Percentiles rank a stretch among this genome's conserved stretches.
Conservation (phyloP, 2,113 vertebrate species). For the Chamaetylas fuelleborni region DNA sequence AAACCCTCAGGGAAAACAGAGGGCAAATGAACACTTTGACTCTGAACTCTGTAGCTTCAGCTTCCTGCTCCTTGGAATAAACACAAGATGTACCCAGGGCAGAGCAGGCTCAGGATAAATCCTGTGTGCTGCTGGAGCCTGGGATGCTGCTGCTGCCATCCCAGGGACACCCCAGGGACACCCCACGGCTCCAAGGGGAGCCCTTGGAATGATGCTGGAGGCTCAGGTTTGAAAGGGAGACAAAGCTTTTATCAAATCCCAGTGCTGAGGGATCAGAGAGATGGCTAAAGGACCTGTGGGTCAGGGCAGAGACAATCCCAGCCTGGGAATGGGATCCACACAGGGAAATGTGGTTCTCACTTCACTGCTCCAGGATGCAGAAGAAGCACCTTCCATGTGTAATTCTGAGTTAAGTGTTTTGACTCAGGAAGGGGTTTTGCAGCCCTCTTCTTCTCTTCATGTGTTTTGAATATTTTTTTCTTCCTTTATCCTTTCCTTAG, state of each 20-base stretch:
- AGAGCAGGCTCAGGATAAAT: background rate
- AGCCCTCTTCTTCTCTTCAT: background rate
- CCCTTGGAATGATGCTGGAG: background rate
- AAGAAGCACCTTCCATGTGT: background rate
- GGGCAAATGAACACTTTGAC: background rate
- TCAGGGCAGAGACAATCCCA: background rate
- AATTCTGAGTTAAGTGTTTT: background rate
- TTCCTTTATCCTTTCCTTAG: background rate
- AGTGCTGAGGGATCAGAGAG: background rate
- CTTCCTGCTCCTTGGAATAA: background rate
- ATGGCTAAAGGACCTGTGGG: background rate
- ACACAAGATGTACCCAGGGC: rapidly evolving
- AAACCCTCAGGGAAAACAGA: background rate
- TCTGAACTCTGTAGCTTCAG: background rate
- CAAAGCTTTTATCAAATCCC: background rate
- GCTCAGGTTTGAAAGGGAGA: background rate
- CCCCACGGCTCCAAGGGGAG: background rate
- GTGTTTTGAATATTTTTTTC: background rate
- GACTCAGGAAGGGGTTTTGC: background rate
- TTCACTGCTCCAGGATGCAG: background rate
- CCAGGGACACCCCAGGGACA: background rate
- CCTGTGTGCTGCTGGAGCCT: background rate
- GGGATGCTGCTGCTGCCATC: background rate
- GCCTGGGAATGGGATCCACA: background rate
- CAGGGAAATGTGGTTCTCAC: background rate